Percentiles rank a stretch among this genome's conserved stretches.
phyloP scores from a whole-genome alignment of 2,888 invertebrate genomes.

The Nycteola revayana region DNA sequence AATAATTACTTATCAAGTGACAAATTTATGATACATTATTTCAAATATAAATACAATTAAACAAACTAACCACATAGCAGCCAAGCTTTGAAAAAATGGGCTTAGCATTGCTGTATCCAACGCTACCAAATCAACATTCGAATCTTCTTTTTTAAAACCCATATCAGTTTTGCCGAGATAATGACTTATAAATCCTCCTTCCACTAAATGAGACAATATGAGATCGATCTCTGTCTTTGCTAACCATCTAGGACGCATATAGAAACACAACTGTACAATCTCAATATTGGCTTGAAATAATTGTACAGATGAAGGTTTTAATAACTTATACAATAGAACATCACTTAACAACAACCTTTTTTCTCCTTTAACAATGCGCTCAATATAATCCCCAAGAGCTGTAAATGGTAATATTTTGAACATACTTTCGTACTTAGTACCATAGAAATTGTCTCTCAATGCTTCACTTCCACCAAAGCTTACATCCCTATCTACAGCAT shows the following conservation, averaged over 20 bases:
- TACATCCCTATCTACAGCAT: slow-evolving; percentile 41
- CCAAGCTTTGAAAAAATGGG: slow-evolving; percentile 48
- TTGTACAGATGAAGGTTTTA: background rate
- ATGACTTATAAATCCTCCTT: slow-evolving; percentile 41
- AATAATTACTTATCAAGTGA: too few species aligned
- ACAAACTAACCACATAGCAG: slow-evolving; percentile 37
- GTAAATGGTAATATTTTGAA: slow-evolving; percentile 27
- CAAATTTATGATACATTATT: slow-evolving; percentile 29
- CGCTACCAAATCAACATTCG: slow-evolving; percentile 15
- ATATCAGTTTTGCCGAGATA: slow-evolving; percentile 17
- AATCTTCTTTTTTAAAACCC: slow-evolving; percentile 4
- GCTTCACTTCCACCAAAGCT: slow-evolving; percentile 43
- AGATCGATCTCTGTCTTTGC: slow-evolving; percentile 36
- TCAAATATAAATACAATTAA: slow-evolving; percentile 39
- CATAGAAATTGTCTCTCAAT: slow-evolving; percentile 35
- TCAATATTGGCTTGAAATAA: background rate
- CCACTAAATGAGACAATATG: slow-evolving; percentile 34
- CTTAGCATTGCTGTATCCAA: slow-evolving; percentile 38
- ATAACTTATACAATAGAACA: slow-evolving; percentile 7
- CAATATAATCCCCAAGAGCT: slow-evolving; percentile 28
- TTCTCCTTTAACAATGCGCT: slow-evolving; percentile 41
- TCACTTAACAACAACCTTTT: slow-evolving; percentile 44
- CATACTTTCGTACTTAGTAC: slow-evolving; percentile 33
- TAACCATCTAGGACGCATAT: slow-evolving; percentile 57
- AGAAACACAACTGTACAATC: slow-evolving; percentile 26